Evolutionary conservation across 1,140 invertebrate genomes (phyloP), one percentile per base, ranked within the genome.

Genomic region (Aphis gossypii): DNA sequence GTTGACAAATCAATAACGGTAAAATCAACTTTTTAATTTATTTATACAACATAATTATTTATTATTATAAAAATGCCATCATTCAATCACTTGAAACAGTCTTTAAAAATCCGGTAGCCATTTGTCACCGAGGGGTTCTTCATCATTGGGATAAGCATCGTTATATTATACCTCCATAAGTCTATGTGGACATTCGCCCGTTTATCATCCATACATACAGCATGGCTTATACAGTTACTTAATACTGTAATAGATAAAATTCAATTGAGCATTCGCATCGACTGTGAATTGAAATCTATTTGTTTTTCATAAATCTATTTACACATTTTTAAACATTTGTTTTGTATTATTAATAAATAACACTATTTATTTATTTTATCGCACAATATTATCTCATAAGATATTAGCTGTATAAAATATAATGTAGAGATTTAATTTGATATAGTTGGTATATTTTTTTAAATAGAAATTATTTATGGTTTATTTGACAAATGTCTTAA

Each of bases 61-160:
- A 84, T 84, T 84, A 44, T 84, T 41, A 84, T 84, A 44, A 84
- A 84, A 84, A 84, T 44, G 38, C 23, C 83, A 84, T 44, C 23
- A 23, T 23, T 84, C 83, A 84, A 41, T 25, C 83, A 84, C 83
- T 44, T 84, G 21, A 84, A 84, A 41, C 23, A 84, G 38, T 14
- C 9, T 23, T 41, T 25, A 21, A 25, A 84, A 84, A 84, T 84
- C 83, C 38, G 9, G 21, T 23, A 44, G 38, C 44, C 35, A 84
- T 84, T 84, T 41, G 38, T 84, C 83, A 84, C 83, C 23, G 23
- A 41, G 38, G 38, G 83, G 38, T 44, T 84, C 38, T 41, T 84
- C 83, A 25, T 84, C 38, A 44, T 44, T 44, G 41, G 83, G 38
- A 84, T 84, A 84, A 84, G 38, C 38, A 41, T 25, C 83, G 83